Evolutionary conservation across 2,113 vertebrate species (phyloP), one percentile per base, ranked within the genome.

Genomic region (Bujurquina vittata): DNA sequence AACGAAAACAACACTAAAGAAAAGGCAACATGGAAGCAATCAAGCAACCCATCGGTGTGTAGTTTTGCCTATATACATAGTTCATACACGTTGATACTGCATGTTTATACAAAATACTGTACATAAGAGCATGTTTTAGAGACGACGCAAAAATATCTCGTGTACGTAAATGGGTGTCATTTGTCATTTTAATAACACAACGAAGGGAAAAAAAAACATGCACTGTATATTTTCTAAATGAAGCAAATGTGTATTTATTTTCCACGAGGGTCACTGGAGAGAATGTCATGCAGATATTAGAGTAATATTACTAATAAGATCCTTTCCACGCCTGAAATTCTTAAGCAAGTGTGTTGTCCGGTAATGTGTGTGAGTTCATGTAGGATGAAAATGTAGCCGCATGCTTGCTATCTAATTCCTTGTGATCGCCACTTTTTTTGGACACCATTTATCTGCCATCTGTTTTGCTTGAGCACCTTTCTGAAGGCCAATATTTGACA

Each of bases 81-180:
- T 93, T 93, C 94, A 93, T 91, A 93, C 94, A 93, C 94, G 90
- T 37, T 95, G 95, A 89, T 96, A 96, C 91, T 97, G 97, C 98
- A 97, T 97, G 97, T 94, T 95, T 92, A 93, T 95, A 95, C 94
- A 95, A 95, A 91, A 90, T 89, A 95, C 82, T 94, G 95, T 97
- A 97, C 94, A 96, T 91, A 97, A 95, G 95, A 91, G 97, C 98
- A 98, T 97, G 98, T 96, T 93, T 96, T 95, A 95, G 94, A 96
- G 91, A 95, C 78, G 5, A 95, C 92, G 95, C 94, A 95, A 95
- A 95, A 94, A 95, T 95, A 93, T 95, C 93, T 95, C 87, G 95
- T 96, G 95, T 96, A 95, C 84, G 90, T 95, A 90, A 93, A 90
- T 96, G 94, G 91, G 90, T 95, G 94, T 95, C 95, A 95, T 96